Base-by-base conservation (phyloP, 2,113 vertebrate species). In the Odocoileus hemionus region DNA sequence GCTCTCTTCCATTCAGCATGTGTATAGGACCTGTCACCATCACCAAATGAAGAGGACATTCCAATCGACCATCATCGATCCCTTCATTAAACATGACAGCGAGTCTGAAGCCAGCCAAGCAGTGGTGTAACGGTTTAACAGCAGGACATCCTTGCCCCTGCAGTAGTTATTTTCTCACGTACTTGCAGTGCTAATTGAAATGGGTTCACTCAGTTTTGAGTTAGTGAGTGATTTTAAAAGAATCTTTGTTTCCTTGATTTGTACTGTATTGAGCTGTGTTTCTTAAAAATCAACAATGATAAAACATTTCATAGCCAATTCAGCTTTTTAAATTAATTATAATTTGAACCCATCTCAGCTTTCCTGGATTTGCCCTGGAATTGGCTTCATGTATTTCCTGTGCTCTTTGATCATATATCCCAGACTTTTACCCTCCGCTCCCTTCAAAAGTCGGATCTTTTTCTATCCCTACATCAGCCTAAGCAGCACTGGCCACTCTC, bases 281-380 rank as follows among this genome's bases (percentile, higher is more conserved):
- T 52, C 11, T 96, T 96, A 76, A 93, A 94, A 94, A 85, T 95
- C 57, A 74, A 90, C 57, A 39, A 25, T 88, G 28, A 93, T 61
- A 78, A 95, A 93, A 64, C 57, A 85, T 54, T 45, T 70, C 54
- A 86, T 55, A 76, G 45, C 36, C 61, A 54, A 92, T 60, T 33
- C 14, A 94, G 84, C 7, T 74, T 95, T 89, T 89, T 86, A 45
- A 78, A 64, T 82, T 55, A 83, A 61, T 67, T 85, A 82, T 6
- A 87, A 21, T 94, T 15, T 80, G 64, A 87, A 90, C 8, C 28
- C 28, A 28, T 57, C 17, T 83, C 67, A 78, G 7, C 30, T 67
- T 82, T 39, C 39, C 19, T 67, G 60, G 25, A 11, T 79, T 55
- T 92, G 47, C 25, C 86, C 36, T 95, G 19, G 8, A 86, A 67